A percentile compares a stretch with the other conserved stretches of the same genome.
Evolutionary conservation across 2,797 vertebrate species (phyloP).

Genomic region (Tapirus indicus): DNA sequence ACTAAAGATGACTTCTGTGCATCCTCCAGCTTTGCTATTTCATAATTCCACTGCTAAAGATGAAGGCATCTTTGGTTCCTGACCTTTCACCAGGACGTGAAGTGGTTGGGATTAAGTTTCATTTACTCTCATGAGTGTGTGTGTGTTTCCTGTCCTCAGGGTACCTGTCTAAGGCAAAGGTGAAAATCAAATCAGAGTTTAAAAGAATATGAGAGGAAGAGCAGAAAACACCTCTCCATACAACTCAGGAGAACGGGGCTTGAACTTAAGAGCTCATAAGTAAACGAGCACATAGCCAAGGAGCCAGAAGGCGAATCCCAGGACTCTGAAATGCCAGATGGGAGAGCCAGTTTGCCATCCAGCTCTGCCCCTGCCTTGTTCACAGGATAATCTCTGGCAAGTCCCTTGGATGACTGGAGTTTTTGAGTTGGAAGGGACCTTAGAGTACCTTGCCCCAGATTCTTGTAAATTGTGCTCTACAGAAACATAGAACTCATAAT

Average conservation of each 20-base stretch:
- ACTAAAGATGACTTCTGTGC: neutral
- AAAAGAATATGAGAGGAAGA: neutral
- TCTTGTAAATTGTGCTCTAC: neutral
- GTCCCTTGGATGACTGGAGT: neutral
- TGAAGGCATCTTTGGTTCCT: neutral
- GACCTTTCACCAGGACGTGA: neutral
- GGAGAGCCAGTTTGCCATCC: too few species aligned
- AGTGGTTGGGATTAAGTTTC: neutral
- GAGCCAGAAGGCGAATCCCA: neutral
- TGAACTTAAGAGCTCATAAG: neutral
- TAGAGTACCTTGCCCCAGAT: neutral
- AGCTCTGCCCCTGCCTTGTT: neutral
- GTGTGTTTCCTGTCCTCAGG: neutral
- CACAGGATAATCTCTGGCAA: neutral
- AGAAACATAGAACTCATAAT: neutral
- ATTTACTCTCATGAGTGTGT: neutral
- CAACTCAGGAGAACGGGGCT: neutral
- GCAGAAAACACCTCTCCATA: neutral
- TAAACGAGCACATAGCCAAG: neutral
- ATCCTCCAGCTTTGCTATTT: neutral
- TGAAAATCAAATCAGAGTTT: constrained; percentile 40
- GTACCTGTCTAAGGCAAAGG: neutral
- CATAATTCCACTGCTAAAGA: neutral
- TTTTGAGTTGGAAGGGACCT: neutral
- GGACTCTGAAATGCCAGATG: neutral